Evolutionary conservation across 2,888 invertebrate species (phyloP), one percentile per base, ranked within the genome.

Genomic region (Crocallis elinguaria): DNA sequence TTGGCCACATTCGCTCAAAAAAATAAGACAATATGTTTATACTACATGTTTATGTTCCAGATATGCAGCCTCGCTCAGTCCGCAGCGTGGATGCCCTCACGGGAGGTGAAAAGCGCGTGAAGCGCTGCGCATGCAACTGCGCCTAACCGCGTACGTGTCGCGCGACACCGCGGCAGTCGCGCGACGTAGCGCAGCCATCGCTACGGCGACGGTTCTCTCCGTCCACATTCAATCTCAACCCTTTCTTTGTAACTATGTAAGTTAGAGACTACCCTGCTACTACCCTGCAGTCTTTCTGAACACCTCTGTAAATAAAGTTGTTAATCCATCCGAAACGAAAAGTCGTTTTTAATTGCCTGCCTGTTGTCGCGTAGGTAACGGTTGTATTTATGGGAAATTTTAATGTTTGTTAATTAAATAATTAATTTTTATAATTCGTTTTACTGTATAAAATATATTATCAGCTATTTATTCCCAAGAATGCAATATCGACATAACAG

Each of bases 51-150:
- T n/a, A n/a, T n/a, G n/a, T n/a, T 91, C 32, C 92, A 97, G 96
- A 94, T 79, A 94, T 97, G 76, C 96, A 96, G 82, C 96, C 96
- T 51, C 94, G 96, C 75, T 91, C 91, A 0, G 88, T 91, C 3
- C 95, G 95, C 71, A 94, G 93, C 76, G 92, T 93, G 14, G 93
- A 93, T 75, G 88, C 81, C 63, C 75, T 12, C 9, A n/a, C 25
- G 21, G 11, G 91, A 64, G 90, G 89, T 46, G 93, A 94, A 69
- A 94, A 95, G 82, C 94, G 95, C 72, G 93, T 94, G 29, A 95
- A 95, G 84, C 94, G 95, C 75, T 95, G 95, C 88, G 93, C 95
- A 63, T 96, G 96, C 89, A 93, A 94, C 86, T 96, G 96, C 92
- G 93, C 92, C 62, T 95, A 82, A 67, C 53, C 14, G 46, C 35